Evolutionary conservation across 2,113 vertebrate genomes (phyloP), one percentile per base, ranked within the genome.

Genomic region (Diadophis punctatus): DNA sequence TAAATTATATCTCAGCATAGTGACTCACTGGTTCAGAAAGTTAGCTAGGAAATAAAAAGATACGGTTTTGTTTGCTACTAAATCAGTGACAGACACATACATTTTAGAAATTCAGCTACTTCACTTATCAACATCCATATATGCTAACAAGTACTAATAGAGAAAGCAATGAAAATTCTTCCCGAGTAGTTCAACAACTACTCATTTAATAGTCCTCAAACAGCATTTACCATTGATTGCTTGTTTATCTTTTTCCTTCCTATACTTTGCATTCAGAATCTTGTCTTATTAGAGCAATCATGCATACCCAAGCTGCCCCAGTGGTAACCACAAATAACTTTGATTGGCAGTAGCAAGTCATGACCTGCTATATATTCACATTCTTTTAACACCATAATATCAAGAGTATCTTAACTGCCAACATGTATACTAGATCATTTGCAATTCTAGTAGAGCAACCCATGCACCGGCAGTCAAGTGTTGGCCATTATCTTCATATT

Each of bases 401-500:
- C 90, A 96, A 87, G 87, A 63, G 3, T 92, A 16, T 87, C 34
- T 93, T 91, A 68, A 53, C 49, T 91, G 90, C 22, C 51, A 92
- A 87, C 53, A 39, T 11, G 5, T 60, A 56, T 18, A 87, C 92
- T 94, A 93, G 93, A 94, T 93, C 1, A 95, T 96, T 94, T 95
- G 89, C 88, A 96, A 94, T 94, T 96, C 90, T 91, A 95, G 53
- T 88, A 94, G 89, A 94, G 51, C 55, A 22, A 25, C 88, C 95
- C 87, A 89, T 94, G 86, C 53, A 92, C 60, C 53, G 89, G 51
- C 55, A 89, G 95, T 96, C 95, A 95, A 96, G 94, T 93, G 9
- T 96, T 95, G 87, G 63, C 53, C 80, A 94, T 86, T 94, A 92
- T 68, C 96, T 95, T 89, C 90, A 91, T 58, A 93, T 94, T 92